phyloP scores from a whole-genome alignment of 2,888 invertebrate genomes.

The Anarsia innoxiella region DNA sequence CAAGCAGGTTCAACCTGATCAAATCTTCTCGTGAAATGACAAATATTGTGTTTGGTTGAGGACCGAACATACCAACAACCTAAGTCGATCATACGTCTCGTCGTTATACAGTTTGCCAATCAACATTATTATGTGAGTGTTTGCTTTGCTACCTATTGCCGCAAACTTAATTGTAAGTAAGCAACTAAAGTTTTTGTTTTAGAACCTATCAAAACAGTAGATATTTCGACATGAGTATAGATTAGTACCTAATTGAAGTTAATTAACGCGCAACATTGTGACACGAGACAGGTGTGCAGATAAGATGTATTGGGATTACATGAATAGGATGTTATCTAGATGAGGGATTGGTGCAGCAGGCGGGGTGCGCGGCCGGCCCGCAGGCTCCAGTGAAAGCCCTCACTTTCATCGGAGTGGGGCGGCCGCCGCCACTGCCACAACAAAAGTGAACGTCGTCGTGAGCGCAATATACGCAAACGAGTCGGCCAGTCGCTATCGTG shows the following conservation, averaged over 20 bases:
- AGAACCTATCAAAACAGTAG: no score
- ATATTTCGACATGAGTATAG: neutral
- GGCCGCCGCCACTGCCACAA: slow-evolving; percentile 40
- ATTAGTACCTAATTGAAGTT: slow-evolving; percentile 8
- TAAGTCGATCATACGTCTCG: no score
- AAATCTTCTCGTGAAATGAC: no score
- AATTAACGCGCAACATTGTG: slow-evolving; percentile 12
- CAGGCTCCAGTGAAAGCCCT: slow-evolving; percentile 58
- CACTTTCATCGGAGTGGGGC: slow-evolving; percentile 69
- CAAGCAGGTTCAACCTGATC: no score
- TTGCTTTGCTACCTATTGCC: no score
- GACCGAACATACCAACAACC: no score
- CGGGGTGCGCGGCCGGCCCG: slow-evolving; percentile 19
- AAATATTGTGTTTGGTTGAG: no score
- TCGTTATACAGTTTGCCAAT: no score
- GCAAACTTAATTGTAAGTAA: no score
- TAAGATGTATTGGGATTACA: slow-evolving; percentile 12
- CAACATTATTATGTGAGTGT: no score
- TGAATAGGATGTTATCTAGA: slow-evolving; percentile 13
- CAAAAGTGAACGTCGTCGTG: slow-evolving; percentile 63
- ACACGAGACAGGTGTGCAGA: slow-evolving; percentile 13
- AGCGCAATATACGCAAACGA: slow-evolving; percentile 45
- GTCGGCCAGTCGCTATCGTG: slow-evolving; percentile 44
- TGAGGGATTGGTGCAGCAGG: slow-evolving; percentile 10
- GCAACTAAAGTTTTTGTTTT: no score